Evolutionary conservation across 2,888 invertebrate species (phyloP), one percentile per base, ranked within the genome.

Genomic region (Frankliniella fusca): DNA sequence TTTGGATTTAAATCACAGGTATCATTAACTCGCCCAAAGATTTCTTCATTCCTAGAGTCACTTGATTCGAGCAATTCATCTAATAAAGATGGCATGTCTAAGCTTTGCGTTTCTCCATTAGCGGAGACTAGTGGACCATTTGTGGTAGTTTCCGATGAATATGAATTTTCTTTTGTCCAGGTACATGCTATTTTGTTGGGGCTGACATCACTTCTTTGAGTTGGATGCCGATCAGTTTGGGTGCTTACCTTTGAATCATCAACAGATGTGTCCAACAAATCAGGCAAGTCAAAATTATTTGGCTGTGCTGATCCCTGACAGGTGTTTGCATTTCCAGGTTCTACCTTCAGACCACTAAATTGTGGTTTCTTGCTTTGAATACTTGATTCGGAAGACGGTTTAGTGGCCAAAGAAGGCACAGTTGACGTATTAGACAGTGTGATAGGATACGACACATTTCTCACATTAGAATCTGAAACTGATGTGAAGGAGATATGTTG

Each of bases 231-330:
- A 23, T 9, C 27, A 11, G 12, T 9, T 76, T 76, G 70, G 27
- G 23, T 70, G 23, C 11, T 23, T 23, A 70, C 9, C 70, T 70
- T 76, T 76, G 70, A 8, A 8, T 12, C 70, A 27, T 76, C 70
- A 76, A 12, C 23, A 23, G 20, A 54, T 54, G 23, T 8, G 27
- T 27, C 70, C 23, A 23, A 76, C 11, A 76, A 23, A 76, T 76
- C 70, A 27, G 70, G 70, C 27, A 76, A 76, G 27, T 76, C 70
- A 0, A 76, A 76, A 76, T 27, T 76, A 76, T 23, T 76, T 76
- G 27, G 70, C 27, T 27, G 27, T 12, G 12, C 27, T 27, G 70
- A 76, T 27, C 23, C 23, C 23, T 76, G 70, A 27, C 27, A 12
- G 23, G 10, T 23, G 27, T 10, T 23, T 8, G 15, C 54, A 54